Conservation (phyloP, 2,113 vertebrate genomes). For the Osmerus mordax region DNA sequence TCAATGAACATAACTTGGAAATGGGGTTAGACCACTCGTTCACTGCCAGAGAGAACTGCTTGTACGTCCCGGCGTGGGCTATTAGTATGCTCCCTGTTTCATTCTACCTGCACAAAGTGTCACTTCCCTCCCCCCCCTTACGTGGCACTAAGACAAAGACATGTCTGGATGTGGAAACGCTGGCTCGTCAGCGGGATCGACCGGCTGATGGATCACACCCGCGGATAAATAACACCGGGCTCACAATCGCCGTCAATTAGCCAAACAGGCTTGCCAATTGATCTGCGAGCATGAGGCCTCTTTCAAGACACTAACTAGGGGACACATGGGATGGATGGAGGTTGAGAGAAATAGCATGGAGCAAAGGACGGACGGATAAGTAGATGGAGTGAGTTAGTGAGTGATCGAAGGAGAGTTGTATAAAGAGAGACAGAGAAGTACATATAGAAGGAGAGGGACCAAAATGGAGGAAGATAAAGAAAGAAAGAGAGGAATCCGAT, state of each 20-base stretch:
- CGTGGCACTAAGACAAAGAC: slow-evolving; percentile 44
- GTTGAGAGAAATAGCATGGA: no score
- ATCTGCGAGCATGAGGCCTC: slow-evolving; percentile 21
- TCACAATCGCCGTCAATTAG: slow-evolving; percentile 61
- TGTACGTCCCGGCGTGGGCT: no score
- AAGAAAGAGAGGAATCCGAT: not conserved
- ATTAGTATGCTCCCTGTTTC: no score
- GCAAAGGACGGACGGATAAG: no score
- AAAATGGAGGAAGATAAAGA: no score
- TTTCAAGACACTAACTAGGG: slow-evolving; percentile 5
- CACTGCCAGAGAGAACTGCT: no score
- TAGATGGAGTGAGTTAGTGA: no score
- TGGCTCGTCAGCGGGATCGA: slow-evolving; percentile 48
- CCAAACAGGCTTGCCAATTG: slow-evolving; percentile 54
- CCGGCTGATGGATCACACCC: slow-evolving; percentile 50
- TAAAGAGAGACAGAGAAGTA: no score
- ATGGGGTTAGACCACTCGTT: no score
- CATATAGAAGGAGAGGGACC: not conserved
- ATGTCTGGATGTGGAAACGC: slow-evolving; percentile 34
- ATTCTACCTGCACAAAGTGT: no score
- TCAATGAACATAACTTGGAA: no score
- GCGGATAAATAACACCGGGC: slow-evolving; percentile 42
- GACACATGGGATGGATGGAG: not conserved
- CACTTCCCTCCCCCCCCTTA: not conserved
- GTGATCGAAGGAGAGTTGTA: no score